phyloP scores from a whole-genome alignment of 1,140 invertebrate species.

The Bombus sylvicola region DNA sequence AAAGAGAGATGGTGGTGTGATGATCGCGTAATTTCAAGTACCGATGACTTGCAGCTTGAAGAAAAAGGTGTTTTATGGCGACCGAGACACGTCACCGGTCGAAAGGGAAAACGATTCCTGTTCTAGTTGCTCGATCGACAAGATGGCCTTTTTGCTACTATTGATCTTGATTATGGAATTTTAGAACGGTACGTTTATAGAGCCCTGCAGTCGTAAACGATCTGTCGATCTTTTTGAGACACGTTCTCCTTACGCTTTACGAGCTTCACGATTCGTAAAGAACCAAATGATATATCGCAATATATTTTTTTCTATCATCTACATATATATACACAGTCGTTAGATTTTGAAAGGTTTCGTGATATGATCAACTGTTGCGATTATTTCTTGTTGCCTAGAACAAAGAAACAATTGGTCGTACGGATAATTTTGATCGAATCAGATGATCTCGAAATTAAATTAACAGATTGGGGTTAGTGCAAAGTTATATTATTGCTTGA shows the following conservation, averaged over 20 bases:
- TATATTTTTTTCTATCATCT: too few relatives aligned
- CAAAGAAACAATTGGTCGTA: not conserved
- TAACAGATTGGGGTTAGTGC: accelerated
- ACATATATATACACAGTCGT: too few relatives aligned
- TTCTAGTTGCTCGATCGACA: not conserved
- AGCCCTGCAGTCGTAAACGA: slow-evolving; percentile 3
- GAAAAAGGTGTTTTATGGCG: not conserved
- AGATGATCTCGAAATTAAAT: too few relatives aligned
- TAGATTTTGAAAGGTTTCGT: too few relatives aligned
- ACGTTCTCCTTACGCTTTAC: slow-evolving; percentile 7
- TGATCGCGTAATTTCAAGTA: not conserved
- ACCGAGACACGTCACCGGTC: not conserved
- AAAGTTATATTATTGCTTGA: not conserved
- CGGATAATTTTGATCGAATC: not conserved
- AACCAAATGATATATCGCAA: not conserved
- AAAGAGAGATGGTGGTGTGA: not conserved
- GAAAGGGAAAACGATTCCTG: slow-evolving; percentile 42
- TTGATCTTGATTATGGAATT: slow-evolving; percentile 50
- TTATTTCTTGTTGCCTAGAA: too few relatives aligned
- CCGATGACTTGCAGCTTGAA: not conserved
- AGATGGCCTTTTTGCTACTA: not conserved
- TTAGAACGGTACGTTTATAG: slow-evolving; percentile 23
- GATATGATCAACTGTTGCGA: too few relatives aligned
- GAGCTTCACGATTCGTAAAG: too few relatives aligned
- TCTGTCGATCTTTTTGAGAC: slow-evolving; percentile 14